phyloP scores from a whole-genome alignment of 2,797 vertebrate species.

The Choloepus didactylus region DNA sequence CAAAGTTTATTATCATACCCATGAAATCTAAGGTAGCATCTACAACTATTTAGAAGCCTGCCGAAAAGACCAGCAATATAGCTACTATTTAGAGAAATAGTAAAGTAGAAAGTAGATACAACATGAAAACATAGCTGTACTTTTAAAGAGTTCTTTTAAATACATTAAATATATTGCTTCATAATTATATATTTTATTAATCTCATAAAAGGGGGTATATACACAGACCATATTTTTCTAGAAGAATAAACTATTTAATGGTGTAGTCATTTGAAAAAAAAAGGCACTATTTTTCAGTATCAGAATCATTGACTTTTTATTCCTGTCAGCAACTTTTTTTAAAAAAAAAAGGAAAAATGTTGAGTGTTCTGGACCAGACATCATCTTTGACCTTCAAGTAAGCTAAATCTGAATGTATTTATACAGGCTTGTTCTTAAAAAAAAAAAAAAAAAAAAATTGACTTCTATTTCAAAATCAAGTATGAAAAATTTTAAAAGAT shows the following conservation, averaged over 20 bases:
- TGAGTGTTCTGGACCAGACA: background rate
- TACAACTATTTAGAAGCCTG: background rate
- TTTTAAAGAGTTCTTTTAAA: background rate
- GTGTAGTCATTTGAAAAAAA: conserved; percentile 41
- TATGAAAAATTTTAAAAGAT: conserved; percentile 38
- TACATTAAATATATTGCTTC: background rate
- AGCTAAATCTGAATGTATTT: conserved; percentile 3
- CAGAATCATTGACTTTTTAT: conserved; percentile 11
- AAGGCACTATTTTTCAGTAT: background rate
- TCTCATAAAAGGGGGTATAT: background rate
- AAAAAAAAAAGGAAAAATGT: conserved; percentile 42
- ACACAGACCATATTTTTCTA: background rate
- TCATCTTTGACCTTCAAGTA: conserved; percentile 36
- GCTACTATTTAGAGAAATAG: background rate
- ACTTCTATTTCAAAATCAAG: conserved; percentile 41
- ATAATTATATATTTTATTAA: background rate
- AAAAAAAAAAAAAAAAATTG: background rate
- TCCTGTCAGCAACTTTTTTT: background rate
- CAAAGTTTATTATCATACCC: background rate
- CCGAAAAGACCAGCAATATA: background rate
- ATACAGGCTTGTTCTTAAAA: conserved; percentile 3
- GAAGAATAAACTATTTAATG: conserved; percentile 13
- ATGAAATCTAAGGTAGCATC: background rate
- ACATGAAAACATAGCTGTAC: background rate
- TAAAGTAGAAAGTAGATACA: background rate